Conservation (phyloP, 2,797 vertebrate genomes). For the Pteronotus mesoamericanus region DNA sequence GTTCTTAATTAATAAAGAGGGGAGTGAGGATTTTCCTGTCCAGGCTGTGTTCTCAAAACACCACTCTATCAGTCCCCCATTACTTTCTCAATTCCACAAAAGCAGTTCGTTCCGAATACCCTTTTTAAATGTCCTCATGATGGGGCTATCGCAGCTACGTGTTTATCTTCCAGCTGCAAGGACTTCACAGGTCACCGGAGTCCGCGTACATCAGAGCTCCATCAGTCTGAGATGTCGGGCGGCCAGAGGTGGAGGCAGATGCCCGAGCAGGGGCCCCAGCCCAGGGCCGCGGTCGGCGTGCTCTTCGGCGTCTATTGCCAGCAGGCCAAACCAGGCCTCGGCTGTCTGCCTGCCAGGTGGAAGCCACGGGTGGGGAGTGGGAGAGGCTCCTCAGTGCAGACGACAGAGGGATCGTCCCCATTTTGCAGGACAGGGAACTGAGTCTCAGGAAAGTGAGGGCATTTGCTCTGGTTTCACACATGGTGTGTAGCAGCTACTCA, state of each 20-base stretch:
- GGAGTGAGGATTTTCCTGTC: neutral
- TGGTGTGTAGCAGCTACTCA: neutral
- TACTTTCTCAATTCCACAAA: conserved; percentile 29
- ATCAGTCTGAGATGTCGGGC: conserved; percentile 31
- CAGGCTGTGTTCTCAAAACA: conserved; percentile 33
- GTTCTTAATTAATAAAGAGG: neutral
- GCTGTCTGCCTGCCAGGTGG: neutral
- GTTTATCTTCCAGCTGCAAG: conserved; percentile 54
- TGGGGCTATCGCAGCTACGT: conserved; percentile 12
- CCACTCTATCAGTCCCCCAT: neutral
- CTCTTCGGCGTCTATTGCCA: neutral
- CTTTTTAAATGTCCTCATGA: conserved; percentile 64
- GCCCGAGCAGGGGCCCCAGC: neutral
- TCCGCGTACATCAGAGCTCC: conserved; percentile 57
- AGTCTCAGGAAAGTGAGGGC: neutral
- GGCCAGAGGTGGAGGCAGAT: neutral
- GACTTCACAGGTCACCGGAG: conserved; percentile 66
- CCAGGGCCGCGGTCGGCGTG: rapidly evolving
- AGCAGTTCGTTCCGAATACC: conserved; percentile 72
- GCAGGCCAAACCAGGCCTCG: neutral
- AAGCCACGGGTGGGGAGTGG: neutral
- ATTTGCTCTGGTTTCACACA: neutral
- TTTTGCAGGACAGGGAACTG: neutral
- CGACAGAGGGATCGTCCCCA: neutral
- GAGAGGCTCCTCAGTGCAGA: neutral